A percentile compares a stretch with the other conserved stretches of the same genome.
phyloP scores from a whole-genome alignment of 30 jellyfish, hydroid and myxozoan genomes.

The Cassiopea xamachana region DNA sequence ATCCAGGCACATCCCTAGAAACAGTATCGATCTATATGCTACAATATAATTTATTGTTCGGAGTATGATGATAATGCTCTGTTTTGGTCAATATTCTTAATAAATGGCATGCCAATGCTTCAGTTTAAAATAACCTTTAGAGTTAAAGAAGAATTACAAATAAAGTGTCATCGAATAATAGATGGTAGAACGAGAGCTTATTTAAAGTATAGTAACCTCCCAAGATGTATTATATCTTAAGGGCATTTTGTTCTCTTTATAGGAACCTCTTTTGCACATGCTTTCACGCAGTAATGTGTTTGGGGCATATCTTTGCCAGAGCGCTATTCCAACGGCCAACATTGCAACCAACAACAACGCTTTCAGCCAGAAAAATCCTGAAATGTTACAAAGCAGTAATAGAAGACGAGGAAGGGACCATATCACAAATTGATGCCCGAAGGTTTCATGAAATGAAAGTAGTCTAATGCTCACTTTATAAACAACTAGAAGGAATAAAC shows the following conservation, averaged over 20 bases:
- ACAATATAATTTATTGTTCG: too few species aligned
- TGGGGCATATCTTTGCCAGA: conserved; percentile 77
- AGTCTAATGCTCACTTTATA: too few species aligned
- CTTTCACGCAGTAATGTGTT: conserved; percentile 54
- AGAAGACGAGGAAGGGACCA: neutral
- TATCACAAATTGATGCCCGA: too few species aligned
- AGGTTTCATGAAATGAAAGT: too few species aligned
- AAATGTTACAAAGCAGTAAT: neutral
- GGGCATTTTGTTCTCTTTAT: neutral
- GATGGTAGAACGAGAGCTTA: neutral
- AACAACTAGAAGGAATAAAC: too few species aligned
- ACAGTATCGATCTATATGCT: too few species aligned
- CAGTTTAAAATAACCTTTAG: too few species aligned
- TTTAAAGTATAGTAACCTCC: conserved; percentile 27
- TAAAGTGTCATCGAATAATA: neutral
- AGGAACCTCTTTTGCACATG: conserved; percentile 51
- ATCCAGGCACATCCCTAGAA: too few species aligned
- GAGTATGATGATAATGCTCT: too few species aligned
- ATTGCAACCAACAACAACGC: conserved; percentile 28
- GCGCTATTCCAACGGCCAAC: conserved; percentile 53
- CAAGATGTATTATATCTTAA: conserved; percentile 46
- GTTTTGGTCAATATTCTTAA: too few species aligned
- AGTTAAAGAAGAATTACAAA: too few species aligned
- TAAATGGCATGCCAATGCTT: too few species aligned
- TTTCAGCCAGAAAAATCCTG: conserved; percentile 54